A percentile compares a stretch with the other conserved stretches of the same genome.
phyloP scores from a whole-genome alignment of 1,140 invertebrate species.

The Drosophila novamexicana region DNA sequence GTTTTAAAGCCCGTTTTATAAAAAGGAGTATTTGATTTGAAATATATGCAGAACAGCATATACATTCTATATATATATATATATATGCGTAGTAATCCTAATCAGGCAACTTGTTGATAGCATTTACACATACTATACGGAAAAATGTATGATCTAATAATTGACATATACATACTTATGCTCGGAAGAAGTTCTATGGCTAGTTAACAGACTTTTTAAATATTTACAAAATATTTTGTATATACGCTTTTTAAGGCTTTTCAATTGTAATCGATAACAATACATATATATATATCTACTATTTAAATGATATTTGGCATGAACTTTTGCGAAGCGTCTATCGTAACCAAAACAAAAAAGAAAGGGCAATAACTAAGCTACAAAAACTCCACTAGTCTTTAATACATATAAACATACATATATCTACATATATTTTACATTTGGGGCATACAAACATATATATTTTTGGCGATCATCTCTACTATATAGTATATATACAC shows the following conservation, averaged over 20 bases:
- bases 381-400: conserved; percentile 63
- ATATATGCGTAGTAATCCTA: not conserved
- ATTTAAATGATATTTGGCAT: conserved; percentile 20
- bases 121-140: conserved; percentile 38
- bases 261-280: conserved; percentile 59
- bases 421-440: conserved; percentile 36
- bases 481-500: conserved; percentile 33
- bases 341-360: conserved; percentile 63
- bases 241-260: conserved; percentile 76
- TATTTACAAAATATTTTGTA: conserved; percentile 83
- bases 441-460: conserved; percentile 43
- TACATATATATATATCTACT: conserved; percentile 6
- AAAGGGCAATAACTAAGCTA: conserved; percentile 77
- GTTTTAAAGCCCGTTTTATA: conserved; percentile 44
- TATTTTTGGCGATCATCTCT: conserved; percentile 74
- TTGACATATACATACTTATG: conserved; percentile 37
- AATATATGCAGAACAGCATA: conserved; percentile 16
- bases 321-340: conserved; percentile 6
- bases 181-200: conserved; percentile 36
- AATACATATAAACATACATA: conserved; percentile 47
- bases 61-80: not conserved
- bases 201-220: conserved; percentile 77
- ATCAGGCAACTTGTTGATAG: conserved; percentile 38
- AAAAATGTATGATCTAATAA: conserved; percentile 29
- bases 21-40: conserved; percentile 37